Evolutionary conservation across 2,888 invertebrate species (phyloP), one percentile per base, ranked within the genome.

Genomic region (Seladonia tumulorum): DNA sequence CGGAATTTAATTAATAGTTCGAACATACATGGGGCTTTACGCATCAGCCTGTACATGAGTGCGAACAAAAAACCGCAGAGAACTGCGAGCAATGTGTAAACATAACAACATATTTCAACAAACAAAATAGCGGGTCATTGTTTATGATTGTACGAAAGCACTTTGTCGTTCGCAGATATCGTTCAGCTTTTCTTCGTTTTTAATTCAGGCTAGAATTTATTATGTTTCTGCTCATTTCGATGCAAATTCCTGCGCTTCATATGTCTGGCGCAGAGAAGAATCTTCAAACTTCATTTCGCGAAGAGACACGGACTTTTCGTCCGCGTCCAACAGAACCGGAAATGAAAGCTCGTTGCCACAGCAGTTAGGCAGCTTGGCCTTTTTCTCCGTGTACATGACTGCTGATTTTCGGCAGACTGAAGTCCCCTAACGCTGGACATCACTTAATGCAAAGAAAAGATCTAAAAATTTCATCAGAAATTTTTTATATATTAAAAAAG

Each of bases 1-100:
- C 70, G 72, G 75, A 81, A 82, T 82, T 81, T 82, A 82, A 82
- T 82, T 82, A 82, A 75, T 75, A 81, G 45, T 75, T 68, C 70
- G 75, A 60, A 53, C 57, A 66, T 35, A 25, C 25, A 10, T 5
- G 49, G 18, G 18, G 29, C 29, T 22, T 45, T 35, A 68, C 57
- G 57, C 14, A n/a, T 2, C 29, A 49, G 16, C 78, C 22, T 60
- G 42, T 42, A 22, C 35, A 10, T 5, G 42, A 1, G 5, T 42
- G 35, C 10, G 35, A 60, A 72, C 39, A n/a, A n/a, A 47, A 76
- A 35, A n/a, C 1, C 29, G 29, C 29, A 29, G 66, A 10, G 22
- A 0, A 8, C 35, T 10, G 66, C 18, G 10, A 18, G 35, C 10
- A 66, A 66, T 18, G 18, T 16, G 3, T 18, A 8, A 18, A 35